Percentiles rank a stretch among this genome's conserved stretches.
Conservation (phyloP, 2,888 invertebrate genomes). For the Oscheius sp. region DNA sequence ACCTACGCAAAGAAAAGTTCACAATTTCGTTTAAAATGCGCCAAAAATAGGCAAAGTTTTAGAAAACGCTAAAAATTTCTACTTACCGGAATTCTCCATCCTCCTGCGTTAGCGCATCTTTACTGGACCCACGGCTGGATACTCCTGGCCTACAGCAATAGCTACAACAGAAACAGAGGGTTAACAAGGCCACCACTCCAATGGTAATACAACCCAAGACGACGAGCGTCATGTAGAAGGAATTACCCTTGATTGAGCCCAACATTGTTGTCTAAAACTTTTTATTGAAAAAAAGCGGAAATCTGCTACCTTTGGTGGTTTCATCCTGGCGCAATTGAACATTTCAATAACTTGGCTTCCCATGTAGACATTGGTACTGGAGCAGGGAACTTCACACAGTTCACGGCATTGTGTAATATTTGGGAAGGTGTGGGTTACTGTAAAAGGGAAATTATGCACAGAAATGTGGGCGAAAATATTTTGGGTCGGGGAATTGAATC, state of each 20-base stretch:
- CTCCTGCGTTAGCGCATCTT: conserved; percentile 38
- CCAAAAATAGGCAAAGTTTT: neutral
- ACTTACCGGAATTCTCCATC: conserved; percentile 40
- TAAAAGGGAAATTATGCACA: too few species aligned
- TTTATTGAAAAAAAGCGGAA: too few species aligned
- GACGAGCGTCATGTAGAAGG: conserved; percentile 41
- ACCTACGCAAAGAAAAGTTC: too few species aligned
- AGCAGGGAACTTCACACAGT: conserved; percentile 36
- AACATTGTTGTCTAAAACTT: conserved; percentile 34
- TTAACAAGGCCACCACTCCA: conserved; percentile 32
- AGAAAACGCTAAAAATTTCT: neutral
- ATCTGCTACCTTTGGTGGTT: conserved; percentile 36
- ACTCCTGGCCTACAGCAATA: conserved; percentile 40
- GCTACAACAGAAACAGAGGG: conserved; percentile 40
- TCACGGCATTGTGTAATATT: conserved; percentile 37
- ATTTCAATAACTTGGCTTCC: conserved; percentile 32
- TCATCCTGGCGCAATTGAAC: conserved; percentile 39
- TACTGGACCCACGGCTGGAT: conserved; percentile 37
- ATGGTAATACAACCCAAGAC: conserved; percentile 37
- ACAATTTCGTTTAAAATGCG: neutral
- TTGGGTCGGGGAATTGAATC: too few species aligned
- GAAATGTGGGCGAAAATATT: too few species aligned
- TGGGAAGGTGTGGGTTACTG: conserved; percentile 41
- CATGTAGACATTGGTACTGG: conserved; percentile 38
- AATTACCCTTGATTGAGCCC: conserved; percentile 36